Evolutionary conservation across 2,113 vertebrate genomes (phyloP).

Genomic region (Tiliqua scincoides): DNA sequence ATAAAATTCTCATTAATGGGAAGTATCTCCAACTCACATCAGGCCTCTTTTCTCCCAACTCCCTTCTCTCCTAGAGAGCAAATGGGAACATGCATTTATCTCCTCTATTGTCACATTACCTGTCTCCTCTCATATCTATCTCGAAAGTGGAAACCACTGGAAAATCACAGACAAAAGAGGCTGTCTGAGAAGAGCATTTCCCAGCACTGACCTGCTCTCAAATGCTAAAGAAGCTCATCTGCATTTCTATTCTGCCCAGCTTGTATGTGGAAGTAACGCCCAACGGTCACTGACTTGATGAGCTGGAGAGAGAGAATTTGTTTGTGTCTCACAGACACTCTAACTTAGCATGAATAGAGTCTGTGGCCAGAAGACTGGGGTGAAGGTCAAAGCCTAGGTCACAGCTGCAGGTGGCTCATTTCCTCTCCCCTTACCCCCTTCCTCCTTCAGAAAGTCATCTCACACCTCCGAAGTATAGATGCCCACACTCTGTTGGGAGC

Average conservation of each 20-base stretch:
- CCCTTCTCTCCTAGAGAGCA: constrained; percentile 53
- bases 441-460: not conserved
- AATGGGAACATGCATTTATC: constrained; percentile 58
- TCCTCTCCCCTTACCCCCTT: constrained; percentile 67
- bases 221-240: constrained; percentile 88
- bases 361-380: constrained; percentile 78
- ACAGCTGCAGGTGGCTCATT: constrained; percentile 88
- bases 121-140: constrained; percentile 68
- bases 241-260: constrained; percentile 90
- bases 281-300: constrained; percentile 83
- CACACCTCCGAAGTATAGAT: not conserved
- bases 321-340: constrained; percentile 77
- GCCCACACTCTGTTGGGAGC: not conserved
- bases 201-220: constrained; percentile 86
- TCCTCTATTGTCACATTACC: constrained; percentile 68
- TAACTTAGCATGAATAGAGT: constrained; percentile 76
- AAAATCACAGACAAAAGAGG: constrained; percentile 78
- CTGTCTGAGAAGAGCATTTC: constrained; percentile 84
- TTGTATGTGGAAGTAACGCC: constrained; percentile 92
- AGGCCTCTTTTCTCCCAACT: constrained; percentile 49
- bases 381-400: constrained; percentile 92
- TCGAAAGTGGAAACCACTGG: constrained; percentile 70
- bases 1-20: constrained; percentile 71
- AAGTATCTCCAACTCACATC: constrained; percentile 56
- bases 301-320: constrained; percentile 73